Conservation (phyloP, 2,113 vertebrate species). For the Maccullochella peelii region DNA sequence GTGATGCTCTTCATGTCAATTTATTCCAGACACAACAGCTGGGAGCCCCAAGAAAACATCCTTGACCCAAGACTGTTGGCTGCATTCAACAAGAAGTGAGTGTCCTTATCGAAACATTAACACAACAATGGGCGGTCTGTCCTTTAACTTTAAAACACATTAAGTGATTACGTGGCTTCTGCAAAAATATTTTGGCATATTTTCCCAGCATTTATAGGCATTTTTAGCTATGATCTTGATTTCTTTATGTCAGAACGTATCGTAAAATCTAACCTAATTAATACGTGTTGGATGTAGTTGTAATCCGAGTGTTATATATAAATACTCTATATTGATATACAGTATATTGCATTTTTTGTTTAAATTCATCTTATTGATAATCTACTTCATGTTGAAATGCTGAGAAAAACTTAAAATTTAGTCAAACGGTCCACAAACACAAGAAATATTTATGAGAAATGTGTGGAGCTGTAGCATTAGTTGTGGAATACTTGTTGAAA, state of each 20-base stretch:
- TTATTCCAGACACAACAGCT: constrained; percentile 95
- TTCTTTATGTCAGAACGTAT: background rate
- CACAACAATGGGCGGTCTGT: constrained; percentile 1
- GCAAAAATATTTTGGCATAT: background rate
- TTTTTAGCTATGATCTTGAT: background rate
- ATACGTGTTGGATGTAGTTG: background rate
- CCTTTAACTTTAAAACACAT: constrained; percentile 38
- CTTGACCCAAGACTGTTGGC: constrained; percentile 94
- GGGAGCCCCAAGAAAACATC: constrained; percentile 99
- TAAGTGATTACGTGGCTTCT: background rate
- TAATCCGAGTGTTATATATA: background rate
- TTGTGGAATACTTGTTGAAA: background rate
- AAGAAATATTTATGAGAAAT: background rate
- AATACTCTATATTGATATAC: background rate
- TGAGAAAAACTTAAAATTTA: background rate
- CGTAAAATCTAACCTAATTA: background rate
- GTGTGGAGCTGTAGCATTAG: background rate
- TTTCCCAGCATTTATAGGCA: too few relatives aligned
- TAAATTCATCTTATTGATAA: background rate
- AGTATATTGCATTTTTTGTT: too few relatives aligned
- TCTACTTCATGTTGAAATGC: background rate
- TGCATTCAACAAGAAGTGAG: constrained; percentile 98
- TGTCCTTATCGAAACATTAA: background rate
- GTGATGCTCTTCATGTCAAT: constrained; percentile 4
- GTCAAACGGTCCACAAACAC: too few relatives aligned